A percentile compares a stretch with the other conserved stretches of the same genome.
phyloP scores from a whole-genome alignment of 2,113 vertebrate species.

The Manacus vitellinus region DNA sequence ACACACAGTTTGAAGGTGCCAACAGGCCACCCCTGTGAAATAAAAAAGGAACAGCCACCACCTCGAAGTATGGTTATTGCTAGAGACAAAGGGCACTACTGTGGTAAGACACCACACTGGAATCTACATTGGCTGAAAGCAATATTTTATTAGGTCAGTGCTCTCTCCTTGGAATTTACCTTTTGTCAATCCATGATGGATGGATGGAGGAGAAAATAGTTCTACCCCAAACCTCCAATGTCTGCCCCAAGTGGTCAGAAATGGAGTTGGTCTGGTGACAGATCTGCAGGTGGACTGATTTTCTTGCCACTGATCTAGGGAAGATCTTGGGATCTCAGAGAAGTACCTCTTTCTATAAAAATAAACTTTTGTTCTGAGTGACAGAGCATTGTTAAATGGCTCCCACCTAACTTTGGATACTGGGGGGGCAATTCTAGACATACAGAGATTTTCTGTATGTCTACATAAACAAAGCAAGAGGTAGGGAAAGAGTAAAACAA shows the following conservation, averaged over 20 bases:
- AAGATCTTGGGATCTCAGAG: neutral
- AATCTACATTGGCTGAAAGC: neutral
- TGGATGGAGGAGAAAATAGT: neutral
- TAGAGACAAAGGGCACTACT: neutral
- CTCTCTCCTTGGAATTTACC: neutral
- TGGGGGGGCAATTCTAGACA: neutral
- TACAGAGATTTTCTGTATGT: neutral
- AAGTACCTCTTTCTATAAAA: neutral
- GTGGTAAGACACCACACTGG: neutral
- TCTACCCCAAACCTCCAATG: neutral
- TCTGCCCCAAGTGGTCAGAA: neutral
- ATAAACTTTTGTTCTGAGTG: neutral
- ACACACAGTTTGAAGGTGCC: neutral
- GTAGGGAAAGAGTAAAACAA: neutral
- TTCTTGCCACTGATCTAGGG: neutral
- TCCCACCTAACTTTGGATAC: neutral
- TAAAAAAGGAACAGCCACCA: neutral
- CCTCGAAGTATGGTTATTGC: neutral
- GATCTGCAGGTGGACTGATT: neutral
- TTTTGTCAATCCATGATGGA: fast-evolving
- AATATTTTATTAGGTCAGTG: neutral
- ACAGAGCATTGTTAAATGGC: neutral
- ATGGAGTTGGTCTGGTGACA: neutral
- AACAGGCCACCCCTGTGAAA: neutral
- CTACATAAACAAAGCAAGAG: neutral